These are phyloP conservation scores for Papilio demoleus DNA, from an alignment of 2,888 invertebrate genomes.

Conservation along the genomic window DNA sequence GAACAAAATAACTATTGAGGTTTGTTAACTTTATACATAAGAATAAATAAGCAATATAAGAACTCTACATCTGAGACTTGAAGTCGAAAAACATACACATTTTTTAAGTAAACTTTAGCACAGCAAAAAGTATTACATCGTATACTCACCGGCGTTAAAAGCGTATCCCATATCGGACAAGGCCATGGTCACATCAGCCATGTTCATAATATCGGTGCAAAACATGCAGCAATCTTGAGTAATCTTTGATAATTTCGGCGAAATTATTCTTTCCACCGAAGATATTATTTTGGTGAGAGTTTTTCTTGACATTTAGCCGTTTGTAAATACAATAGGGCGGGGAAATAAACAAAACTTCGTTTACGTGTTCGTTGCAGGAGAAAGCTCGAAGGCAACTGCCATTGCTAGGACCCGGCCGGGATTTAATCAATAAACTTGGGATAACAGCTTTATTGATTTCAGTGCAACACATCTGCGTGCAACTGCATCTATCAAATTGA, in stretches of 20 bases:
- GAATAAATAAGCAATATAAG: too few relatives aligned
- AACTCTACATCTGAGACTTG: too few relatives aligned
- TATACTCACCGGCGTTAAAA: conserved; percentile 78
- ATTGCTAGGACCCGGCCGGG: neutral
- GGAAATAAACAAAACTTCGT: conserved; percentile 5
- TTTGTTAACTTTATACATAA: too few relatives aligned
- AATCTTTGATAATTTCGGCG: conserved; percentile 3
- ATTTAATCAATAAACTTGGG: conserved; percentile 17
- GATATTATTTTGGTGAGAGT: conserved; percentile 23
- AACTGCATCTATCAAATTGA: conserved; percentile 19
- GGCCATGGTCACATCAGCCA: conserved; percentile 54
- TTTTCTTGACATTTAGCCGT: conserved; percentile 24
- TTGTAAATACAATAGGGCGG: conserved; percentile 11
- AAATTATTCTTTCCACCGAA: conserved; percentile 13
- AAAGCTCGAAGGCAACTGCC: conserved; percentile 16
- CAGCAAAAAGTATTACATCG: too few relatives aligned
- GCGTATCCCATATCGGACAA: conserved; percentile 82
- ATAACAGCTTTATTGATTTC: conserved; percentile 35
- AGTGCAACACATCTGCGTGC: conserved; percentile 23
- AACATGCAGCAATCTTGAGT: conserved; percentile 5
- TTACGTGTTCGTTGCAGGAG: neutral
- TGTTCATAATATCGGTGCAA: conserved; percentile 6
- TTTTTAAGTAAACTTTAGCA: neutral
- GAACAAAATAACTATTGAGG: too few relatives aligned
- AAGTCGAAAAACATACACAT: too few relatives aligned